Evolutionary conservation across 2,113 vertebrate genomes (phyloP).

Genomic region (Vimba vimba): DNA sequence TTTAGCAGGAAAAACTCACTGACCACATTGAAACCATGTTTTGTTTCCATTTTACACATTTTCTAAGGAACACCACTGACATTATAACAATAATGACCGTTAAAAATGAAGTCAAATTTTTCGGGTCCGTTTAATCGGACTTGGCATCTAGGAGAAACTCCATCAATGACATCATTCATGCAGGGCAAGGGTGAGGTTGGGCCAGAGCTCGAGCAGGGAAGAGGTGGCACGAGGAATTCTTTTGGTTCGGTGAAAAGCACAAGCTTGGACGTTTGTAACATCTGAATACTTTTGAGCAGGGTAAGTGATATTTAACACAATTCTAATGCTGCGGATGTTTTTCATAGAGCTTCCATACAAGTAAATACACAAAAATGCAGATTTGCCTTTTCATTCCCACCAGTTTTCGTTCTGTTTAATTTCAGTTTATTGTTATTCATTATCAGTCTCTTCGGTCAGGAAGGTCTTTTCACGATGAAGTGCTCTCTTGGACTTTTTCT

Average conservation of each 20-base stretch:
- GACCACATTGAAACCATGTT: not conserved
- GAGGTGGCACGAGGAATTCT: constrained; percentile 50
- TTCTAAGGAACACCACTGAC: not conserved
- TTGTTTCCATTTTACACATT: not conserved
- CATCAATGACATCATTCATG: constrained; percentile 58
- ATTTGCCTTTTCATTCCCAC: too few species aligned
- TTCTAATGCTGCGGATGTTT: not conserved
- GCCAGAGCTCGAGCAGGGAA: constrained; percentile 46
- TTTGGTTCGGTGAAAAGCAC: constrained; percentile 40
- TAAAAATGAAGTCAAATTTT: not conserved
- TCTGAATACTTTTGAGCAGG: constrained; percentile 18
- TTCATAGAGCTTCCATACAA: not conserved
- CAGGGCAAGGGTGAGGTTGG: constrained; percentile 46
- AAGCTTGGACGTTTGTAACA: constrained; percentile 33
- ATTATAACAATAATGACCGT: not conserved
- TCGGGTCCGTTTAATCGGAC: not conserved
- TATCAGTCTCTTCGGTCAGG: constrained; percentile 9
- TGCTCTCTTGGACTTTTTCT: constrained; percentile 58
- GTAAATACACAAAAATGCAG: not conserved
- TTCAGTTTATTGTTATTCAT: too few species aligned
- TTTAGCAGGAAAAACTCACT: not conserved
- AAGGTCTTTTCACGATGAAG: constrained; percentile 61
- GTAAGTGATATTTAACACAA: constrained; percentile 28
- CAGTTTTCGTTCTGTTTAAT: not conserved
- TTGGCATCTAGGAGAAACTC: constrained; percentile 26